A percentile compares a stretch with the other conserved stretches of the same genome.
phyloP scores from a whole-genome alignment of 2,113 vertebrate genomes.

The Alligator mississippiensis region DNA sequence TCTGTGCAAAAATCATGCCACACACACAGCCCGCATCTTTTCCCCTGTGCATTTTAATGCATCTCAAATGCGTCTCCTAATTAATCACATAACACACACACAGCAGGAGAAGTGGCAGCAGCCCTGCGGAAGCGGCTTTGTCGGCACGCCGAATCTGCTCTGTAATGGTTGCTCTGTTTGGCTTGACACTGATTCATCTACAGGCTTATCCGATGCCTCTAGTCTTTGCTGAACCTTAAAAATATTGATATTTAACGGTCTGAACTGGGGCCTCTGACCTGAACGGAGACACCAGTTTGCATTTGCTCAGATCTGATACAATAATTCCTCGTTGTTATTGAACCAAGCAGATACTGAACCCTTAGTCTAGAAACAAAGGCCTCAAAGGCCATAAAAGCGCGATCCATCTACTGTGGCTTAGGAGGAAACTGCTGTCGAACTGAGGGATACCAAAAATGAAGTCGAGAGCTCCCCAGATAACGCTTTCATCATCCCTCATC shows the following conservation, averaged over 20 bases:
- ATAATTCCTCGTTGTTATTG: background rate
- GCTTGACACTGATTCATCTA: background rate
- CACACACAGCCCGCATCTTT: too few relatives aligned
- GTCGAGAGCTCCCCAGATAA: background rate
- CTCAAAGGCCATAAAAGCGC: background rate
- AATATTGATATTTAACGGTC: rapidly evolving
- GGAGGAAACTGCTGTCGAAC: background rate
- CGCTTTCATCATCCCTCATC: background rate
- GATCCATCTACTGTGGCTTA: background rate
- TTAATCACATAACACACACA: background rate
- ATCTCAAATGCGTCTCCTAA: background rate
- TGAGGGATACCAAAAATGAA: background rate
- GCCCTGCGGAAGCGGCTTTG: background rate
- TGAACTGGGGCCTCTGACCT: background rate
- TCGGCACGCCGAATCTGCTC: rapidly evolving
- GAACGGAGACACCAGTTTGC: background rate
- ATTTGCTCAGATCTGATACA: background rate
- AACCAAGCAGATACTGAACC: rapidly evolving
- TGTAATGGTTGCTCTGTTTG: background rate
- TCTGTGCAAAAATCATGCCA: background rate
- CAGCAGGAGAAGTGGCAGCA: background rate
- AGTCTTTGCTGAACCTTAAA: background rate
- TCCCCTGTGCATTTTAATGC: background rate
- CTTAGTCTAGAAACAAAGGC: background rate
- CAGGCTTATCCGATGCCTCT: rapidly evolving